Percentiles rank a stretch among this genome's conserved stretches.
phyloP scores from a whole-genome alignment of 2,888 invertebrate genomes.

The Microctonus brassicae region DNA sequence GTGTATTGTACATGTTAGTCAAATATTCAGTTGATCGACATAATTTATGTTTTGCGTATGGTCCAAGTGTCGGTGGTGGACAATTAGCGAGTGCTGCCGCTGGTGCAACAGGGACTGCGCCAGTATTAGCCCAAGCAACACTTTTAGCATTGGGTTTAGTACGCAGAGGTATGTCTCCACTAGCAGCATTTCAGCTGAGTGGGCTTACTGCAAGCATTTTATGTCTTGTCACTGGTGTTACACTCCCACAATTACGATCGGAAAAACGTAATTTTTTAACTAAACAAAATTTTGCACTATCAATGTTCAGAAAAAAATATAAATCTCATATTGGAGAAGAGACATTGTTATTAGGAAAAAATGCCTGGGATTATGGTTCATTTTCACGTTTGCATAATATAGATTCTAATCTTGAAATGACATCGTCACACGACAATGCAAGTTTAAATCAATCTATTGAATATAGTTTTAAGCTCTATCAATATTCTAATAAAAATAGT shows the following conservation, averaged over 20 bases:
- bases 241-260: slow-evolving; percentile 57
- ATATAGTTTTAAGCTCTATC: slow-evolving; percentile 64
- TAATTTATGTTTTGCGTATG: slow-evolving; percentile 95
- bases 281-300: slow-evolving; percentile 64
- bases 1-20: slow-evolving; percentile 87
- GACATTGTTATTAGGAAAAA: slow-evolving; percentile 47
- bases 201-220: slow-evolving; percentile 65
- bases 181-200: slow-evolving; percentile 66
- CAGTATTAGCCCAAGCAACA: slow-evolving; percentile 63
- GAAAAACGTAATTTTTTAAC: slow-evolving; percentile 62
- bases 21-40: slow-evolving; percentile 96
- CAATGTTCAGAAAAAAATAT: slow-evolving; percentile 60
- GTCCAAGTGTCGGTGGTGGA: slow-evolving; percentile 74
- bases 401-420: slow-evolving; percentile 54
- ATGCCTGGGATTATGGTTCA: too few species aligned
- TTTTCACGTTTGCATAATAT: too few species aligned
- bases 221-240: slow-evolving; percentile 65
- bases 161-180: slow-evolving; percentile 61
- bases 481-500: slow-evolving; percentile 61
- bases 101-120: slow-evolving; percentile 65
- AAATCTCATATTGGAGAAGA: slow-evolving; percentile 54
- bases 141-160: slow-evolving; percentile 65
- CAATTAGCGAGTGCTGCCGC: slow-evolving; percentile 65
- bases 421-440: slow-evolving; percentile 52
- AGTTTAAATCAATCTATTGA: slow-evolving; percentile 51